A percentile compares a stretch with the other conserved stretches of the same genome.
phyloP scores from a whole-genome alignment of 2,888 invertebrate genomes.

The Dynastes tityus region DNA sequence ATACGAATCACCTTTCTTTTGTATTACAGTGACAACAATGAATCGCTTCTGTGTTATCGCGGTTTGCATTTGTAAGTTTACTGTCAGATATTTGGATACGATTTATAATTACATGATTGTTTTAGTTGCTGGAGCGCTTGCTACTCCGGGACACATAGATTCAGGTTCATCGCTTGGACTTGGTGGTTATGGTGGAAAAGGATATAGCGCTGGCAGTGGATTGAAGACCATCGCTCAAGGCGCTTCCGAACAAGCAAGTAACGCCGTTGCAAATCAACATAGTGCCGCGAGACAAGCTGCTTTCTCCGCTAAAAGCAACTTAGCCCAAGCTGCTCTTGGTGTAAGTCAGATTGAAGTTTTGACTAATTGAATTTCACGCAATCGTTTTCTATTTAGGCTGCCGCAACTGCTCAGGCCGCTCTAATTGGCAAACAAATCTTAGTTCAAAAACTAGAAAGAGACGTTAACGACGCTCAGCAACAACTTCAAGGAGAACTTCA shows the following conservation, averaged over 20 bases:
- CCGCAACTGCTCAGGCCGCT: slow-evolving; percentile 78
- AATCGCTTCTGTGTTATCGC: slow-evolving; percentile 34
- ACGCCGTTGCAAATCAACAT: slow-evolving; percentile 77
- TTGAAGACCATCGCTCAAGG: slow-evolving; percentile 77
- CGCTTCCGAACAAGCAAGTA: slow-evolving; percentile 80
- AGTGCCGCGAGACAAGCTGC: slow-evolving; percentile 82
- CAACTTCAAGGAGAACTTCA: slow-evolving; percentile 80
- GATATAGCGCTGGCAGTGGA: slow-evolving; percentile 77
- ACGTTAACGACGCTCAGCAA: slow-evolving; percentile 80
- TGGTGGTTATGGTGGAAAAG: slow-evolving; percentile 66
- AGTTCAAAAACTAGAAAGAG: slow-evolving; percentile 78
- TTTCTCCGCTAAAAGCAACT: slow-evolving; percentile 79
- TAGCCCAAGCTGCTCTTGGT: slow-evolving; percentile 80
- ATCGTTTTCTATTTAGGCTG: slow-evolving; percentile 70
- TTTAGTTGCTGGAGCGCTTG: slow-evolving; percentile 37
- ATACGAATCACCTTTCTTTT: neutral
- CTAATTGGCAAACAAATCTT: slow-evolving; percentile 77
- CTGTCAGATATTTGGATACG: neutral
- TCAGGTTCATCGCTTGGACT: slow-evolving; percentile 48
- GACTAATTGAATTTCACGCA: too few species aligned
- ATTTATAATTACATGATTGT: slow-evolving; percentile 33
- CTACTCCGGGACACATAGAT: slow-evolving; percentile 21
- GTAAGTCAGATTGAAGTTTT: slow-evolving; percentile 55
- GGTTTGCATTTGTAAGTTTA: slow-evolving; percentile 40
- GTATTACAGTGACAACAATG: slow-evolving; percentile 33